Conservation (phyloP, 2,888 invertebrate species). For the Habrosyne pyritoides region DNA sequence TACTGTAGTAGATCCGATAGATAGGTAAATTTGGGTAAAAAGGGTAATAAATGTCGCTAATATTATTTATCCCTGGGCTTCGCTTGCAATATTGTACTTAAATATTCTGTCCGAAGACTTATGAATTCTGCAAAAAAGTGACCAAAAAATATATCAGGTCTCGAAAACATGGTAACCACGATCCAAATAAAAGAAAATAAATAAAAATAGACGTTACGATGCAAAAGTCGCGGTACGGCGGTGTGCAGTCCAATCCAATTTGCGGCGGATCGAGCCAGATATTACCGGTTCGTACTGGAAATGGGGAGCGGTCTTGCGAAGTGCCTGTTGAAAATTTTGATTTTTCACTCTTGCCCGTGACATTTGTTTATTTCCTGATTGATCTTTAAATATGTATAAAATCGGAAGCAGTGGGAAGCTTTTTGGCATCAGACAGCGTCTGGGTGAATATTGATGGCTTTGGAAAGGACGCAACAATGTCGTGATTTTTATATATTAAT, state of each 20-base stretch:
- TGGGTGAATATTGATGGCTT: neutral
- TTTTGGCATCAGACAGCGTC: neutral
- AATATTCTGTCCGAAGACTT: too few relatives aligned
- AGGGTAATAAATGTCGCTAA: too few relatives aligned
- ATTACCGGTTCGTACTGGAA: slow-evolving; percentile 49
- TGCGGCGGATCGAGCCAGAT: slow-evolving; percentile 60
- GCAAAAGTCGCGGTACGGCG: slow-evolving; percentile 50
- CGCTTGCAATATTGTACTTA: too few relatives aligned
- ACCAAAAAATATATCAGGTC: neutral
- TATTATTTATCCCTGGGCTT: too few relatives aligned
- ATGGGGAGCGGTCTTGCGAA: slow-evolving; percentile 17
- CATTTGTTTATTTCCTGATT: slow-evolving; percentile 11
- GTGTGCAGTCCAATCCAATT: slow-evolving; percentile 66
- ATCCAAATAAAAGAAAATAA: slow-evolving; percentile 30
- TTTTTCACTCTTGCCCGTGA: slow-evolving; percentile 18
- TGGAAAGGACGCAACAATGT: neutral
- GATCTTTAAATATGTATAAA: slow-evolving; percentile 5
- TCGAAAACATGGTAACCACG: slow-evolving; percentile 20
- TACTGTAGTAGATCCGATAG: too few relatives aligned
- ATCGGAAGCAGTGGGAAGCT: too few relatives aligned
- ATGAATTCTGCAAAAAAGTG: too few relatives aligned
- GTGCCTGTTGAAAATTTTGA: slow-evolving; percentile 31
- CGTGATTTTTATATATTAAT: neutral
- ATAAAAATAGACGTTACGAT: slow-evolving; percentile 46
- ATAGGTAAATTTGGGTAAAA: too few relatives aligned